phyloP scores from a whole-genome alignment of 2,888 invertebrate genomes.

The Lasioglossum oenotherae region DNA sequence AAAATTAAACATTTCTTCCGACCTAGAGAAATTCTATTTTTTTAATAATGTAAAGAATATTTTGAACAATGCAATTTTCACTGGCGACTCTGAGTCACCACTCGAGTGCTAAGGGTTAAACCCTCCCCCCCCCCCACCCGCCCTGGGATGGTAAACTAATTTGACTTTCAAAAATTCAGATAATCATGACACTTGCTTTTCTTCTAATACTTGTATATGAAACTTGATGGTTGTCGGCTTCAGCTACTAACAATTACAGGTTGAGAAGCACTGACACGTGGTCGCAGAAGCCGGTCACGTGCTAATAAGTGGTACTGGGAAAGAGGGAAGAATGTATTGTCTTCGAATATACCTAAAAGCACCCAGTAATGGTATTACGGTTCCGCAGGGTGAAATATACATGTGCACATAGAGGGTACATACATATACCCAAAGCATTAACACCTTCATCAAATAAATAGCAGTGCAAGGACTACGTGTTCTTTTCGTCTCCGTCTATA shows the following conservation, averaged over 20 bases:
- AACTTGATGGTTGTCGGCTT: neutral
- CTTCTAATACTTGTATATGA: neutral
- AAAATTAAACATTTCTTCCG: too few relatives aligned
- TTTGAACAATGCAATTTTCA: too few relatives aligned
- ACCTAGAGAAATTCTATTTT: too few relatives aligned
- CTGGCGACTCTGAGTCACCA: too few relatives aligned
- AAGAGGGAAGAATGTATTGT: conserved; percentile 5
- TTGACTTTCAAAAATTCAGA: neutral
- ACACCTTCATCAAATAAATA: neutral
- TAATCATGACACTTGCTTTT: neutral
- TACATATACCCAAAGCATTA: neutral
- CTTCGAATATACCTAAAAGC: neutral
- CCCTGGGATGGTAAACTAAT: too few relatives aligned
- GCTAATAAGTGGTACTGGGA: neutral
- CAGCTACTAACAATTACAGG: neutral
- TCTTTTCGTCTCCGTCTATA: neutral
- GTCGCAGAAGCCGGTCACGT: conserved; percentile 7
- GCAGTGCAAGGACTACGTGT: neutral
- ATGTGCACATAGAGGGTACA: neutral
- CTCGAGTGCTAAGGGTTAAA: too few relatives aligned
- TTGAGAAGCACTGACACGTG: conserved; percentile 9
- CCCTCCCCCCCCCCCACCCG: too few relatives aligned
- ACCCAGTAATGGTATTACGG: conserved; percentile 10
- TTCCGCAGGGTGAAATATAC: neutral
- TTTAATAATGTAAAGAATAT: too few relatives aligned